Evolutionary conservation across 2,113 vertebrate genomes (phyloP).

Genomic region (Peromyscus polionotus): DNA sequence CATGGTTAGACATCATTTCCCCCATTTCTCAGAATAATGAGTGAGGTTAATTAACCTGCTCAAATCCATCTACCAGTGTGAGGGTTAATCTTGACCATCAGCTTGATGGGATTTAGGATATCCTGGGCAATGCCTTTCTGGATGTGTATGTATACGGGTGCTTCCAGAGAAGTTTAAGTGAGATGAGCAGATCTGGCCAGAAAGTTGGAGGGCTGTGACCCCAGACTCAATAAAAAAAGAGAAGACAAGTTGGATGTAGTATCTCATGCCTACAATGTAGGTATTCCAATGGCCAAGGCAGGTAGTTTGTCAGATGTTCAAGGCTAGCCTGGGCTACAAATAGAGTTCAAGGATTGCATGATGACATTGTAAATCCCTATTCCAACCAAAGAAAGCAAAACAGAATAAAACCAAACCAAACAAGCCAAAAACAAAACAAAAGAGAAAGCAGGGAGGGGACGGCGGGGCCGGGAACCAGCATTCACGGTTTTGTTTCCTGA

Average conservation of each 20-base stretch:
- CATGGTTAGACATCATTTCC: not conserved
- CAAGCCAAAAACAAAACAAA: not conserved
- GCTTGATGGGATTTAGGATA: not conserved
- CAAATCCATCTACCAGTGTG: not conserved
- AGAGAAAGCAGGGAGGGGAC: too few species aligned
- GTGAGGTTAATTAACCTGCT: too few species aligned
- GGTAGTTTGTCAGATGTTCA: not conserved
- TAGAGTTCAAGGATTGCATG: not conserved
- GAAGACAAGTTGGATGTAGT: too few species aligned
- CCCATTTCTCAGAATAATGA: not conserved
- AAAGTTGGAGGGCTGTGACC: not conserved
- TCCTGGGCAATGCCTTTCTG: not conserved
- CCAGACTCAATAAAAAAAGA: not conserved
- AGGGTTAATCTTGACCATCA: not conserved
- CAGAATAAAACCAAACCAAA: not conserved
- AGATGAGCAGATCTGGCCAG: not conserved
- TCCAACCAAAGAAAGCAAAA: not conserved
- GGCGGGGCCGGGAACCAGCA: fast-evolving
- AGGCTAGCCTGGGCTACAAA: not conserved
- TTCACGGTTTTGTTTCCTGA: not conserved
- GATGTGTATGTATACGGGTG: not conserved
- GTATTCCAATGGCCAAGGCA: too few species aligned
- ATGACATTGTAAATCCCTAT: not conserved
- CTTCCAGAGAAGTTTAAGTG: not conserved
- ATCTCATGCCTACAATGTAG: not conserved